Evolutionary conservation across 2,797 vertebrate species (phyloP).

Genomic region (Natrix natrix): DNA sequence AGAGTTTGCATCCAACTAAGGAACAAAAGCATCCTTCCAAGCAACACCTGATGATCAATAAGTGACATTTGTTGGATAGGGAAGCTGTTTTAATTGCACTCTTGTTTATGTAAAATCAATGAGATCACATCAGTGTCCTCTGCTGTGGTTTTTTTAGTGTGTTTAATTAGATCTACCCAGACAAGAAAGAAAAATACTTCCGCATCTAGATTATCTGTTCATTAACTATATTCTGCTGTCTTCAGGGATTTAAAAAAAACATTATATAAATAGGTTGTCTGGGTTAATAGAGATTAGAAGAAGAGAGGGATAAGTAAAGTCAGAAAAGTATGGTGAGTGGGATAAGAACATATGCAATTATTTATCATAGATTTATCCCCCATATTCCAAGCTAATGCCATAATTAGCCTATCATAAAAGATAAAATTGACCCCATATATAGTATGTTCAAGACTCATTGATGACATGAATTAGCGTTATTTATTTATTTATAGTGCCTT

Average conservation of each 20-base stretch:
- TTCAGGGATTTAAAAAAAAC: conserved; percentile 9
- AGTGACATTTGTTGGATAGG: conserved; percentile 19
- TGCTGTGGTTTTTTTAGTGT: conserved; percentile 23
- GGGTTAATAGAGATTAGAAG: background rate
- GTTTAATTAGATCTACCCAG: conserved; percentile 38
- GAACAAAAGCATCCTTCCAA: conserved; percentile 24
- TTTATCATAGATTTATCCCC: background rate
- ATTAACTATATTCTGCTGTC: conserved; percentile 4
- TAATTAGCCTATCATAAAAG: background rate
- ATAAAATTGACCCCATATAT: background rate
- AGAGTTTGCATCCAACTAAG: conserved; percentile 27
- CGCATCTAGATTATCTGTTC: background rate
- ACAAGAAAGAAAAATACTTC: background rate
- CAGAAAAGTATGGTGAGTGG: background rate
- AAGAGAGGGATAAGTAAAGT: background rate
- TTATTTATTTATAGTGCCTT: background rate
- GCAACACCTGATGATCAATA: conserved; percentile 34
- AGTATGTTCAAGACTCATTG: background rate
- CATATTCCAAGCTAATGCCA: background rate
- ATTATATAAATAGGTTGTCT: background rate
- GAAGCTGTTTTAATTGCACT: conserved; percentile 29
- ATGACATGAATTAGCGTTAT: background rate
- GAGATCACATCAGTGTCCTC: conserved; percentile 26
- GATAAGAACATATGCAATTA: background rate
- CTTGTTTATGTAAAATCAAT: conserved; percentile 31